phyloP scores from a whole-genome alignment of 23 tunicate species.

The Ciona savignyi region DNA sequence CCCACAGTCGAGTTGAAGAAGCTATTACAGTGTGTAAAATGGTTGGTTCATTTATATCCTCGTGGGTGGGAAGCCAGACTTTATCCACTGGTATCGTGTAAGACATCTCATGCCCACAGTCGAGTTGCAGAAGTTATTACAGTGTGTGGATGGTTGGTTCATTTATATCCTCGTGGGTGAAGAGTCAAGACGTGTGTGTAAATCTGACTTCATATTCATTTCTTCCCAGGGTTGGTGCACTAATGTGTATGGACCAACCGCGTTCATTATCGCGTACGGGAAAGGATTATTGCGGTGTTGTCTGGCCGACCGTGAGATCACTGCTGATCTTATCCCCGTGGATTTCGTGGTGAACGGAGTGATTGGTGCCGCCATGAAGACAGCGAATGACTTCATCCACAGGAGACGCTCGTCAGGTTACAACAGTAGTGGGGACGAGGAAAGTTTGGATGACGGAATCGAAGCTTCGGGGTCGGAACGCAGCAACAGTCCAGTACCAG shows the following conservation, averaged over 20 bases:
- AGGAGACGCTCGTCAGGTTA: not conserved
- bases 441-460: not conserved
- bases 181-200: no score
- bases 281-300: constrained; percentile 16
- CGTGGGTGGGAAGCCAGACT: no score
- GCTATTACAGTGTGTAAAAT: no score
- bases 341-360: constrained; percentile 31
- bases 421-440: not conserved
- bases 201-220: no score
- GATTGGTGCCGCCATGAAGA: constrained; percentile 20
- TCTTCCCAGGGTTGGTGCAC: constrained; percentile 37
- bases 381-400: constrained; percentile 14
- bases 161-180: no score
- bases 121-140: no score
- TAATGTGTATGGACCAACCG: constrained; percentile 41
- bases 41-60: no score
- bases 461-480: not conserved
- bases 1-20: no score
- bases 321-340: constrained; percentile 27
- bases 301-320: constrained; percentile 13
- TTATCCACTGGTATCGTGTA: no score
- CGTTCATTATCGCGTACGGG: constrained; percentile 20
- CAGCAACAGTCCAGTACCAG: not conserved
- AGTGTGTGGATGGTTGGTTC: no score
- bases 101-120: no score